Evolutionary conservation across 2,888 invertebrate genomes (phyloP).

Genomic region (Candidula unifasciata): DNA sequence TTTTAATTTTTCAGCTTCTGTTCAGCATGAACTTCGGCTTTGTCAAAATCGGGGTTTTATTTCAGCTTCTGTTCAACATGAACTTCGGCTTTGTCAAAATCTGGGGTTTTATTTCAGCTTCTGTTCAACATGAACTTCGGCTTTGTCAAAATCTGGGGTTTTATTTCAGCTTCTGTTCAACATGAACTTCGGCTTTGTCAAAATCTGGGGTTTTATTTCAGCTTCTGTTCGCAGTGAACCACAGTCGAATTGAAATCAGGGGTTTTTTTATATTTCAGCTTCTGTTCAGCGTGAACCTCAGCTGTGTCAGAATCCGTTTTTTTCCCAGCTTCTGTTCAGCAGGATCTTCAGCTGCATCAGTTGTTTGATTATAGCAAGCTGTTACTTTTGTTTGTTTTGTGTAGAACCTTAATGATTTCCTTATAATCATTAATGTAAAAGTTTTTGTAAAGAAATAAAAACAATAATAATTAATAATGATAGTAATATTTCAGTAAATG

Average conservation of each 20-base stretch:
- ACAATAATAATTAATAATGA: too few species aligned
- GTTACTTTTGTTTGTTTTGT: background rate
- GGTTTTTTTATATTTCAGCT: background rate
- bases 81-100: background rate
- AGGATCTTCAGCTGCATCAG: background rate
- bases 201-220: background rate
- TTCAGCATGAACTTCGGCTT: background rate
- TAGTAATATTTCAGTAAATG: too few species aligned
- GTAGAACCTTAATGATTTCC: background rate
- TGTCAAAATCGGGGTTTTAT: background rate
- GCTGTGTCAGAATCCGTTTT: background rate
- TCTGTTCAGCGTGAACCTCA: constrained; percentile 2
- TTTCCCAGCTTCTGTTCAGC: constrained; percentile 2
- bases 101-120: background rate
- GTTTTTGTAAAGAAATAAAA: too few species aligned
- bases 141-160: background rate
- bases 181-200: background rate
- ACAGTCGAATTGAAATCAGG: background rate
- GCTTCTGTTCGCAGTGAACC: background rate
- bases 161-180: constrained; percentile 8
- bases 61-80: background rate
- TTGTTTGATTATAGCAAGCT: background rate
- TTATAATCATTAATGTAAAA: background rate
- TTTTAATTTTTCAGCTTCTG: background rate
- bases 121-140: constrained; percentile 5